phyloP scores from a whole-genome alignment of 2,113 vertebrate genomes.

The Crotalus helleri region DNA sequence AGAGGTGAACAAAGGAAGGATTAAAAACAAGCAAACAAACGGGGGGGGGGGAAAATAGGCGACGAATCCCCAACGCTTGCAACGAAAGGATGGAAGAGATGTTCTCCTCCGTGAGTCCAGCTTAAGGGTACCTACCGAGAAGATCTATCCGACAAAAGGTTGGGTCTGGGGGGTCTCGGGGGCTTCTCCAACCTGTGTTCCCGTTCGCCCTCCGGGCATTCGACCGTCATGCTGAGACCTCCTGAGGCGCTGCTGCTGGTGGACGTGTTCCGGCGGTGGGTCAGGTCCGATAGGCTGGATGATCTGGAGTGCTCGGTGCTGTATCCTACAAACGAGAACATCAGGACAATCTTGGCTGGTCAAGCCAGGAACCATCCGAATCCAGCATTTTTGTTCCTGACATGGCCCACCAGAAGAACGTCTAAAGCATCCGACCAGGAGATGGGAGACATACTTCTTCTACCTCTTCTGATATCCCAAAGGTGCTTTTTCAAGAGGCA shows the following conservation, averaged over 20 bases:
- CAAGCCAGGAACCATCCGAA: background rate
- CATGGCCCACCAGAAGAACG: background rate
- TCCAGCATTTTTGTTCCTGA: background rate
- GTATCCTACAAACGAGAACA: conserved; percentile 75
- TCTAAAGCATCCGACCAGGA: background rate
- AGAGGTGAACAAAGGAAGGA: too few relatives aligned
- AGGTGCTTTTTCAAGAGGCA: too few relatives aligned
- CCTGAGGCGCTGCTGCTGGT: conserved; percentile 92
- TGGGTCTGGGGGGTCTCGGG: conserved; percentile 84
- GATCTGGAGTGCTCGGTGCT: conserved; percentile 96
- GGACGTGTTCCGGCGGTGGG: conserved; percentile 91
- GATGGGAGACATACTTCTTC: background rate
- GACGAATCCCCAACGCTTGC: background rate
- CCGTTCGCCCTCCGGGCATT: conserved; percentile 79
- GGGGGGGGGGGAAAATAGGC: background rate
- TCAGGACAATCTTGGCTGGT: background rate
- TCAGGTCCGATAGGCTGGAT: conserved; percentile 93
- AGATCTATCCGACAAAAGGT: conserved; percentile 77
- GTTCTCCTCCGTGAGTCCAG: background rate
- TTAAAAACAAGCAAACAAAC: too few relatives aligned
- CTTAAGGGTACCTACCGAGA: conserved; percentile 72
- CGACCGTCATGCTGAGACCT: conserved; percentile 73
- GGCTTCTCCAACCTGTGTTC: conserved; percentile 87
- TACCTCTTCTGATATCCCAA: too few relatives aligned
- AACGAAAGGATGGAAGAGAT: background rate